Base-by-base conservation (phyloP, 1,140 invertebrate species). In the Macrobrachium nipponense region DNA sequence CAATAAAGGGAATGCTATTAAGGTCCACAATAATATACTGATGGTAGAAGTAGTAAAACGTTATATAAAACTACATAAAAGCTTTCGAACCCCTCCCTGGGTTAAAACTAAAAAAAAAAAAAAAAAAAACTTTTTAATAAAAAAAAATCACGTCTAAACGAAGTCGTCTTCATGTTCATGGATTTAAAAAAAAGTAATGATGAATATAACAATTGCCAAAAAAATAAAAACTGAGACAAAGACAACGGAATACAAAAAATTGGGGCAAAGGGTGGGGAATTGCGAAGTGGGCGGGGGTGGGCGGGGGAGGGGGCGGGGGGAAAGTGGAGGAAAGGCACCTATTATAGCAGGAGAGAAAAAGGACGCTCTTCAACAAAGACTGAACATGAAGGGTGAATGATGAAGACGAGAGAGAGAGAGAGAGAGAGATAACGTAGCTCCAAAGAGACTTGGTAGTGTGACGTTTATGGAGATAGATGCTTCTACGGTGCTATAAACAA, bases 321-420 rank as follows among this genome's bases (percentile, higher is more conserved):
- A 43, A 20, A n/a, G 23, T 18, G 10, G 20, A 36, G 10, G 27
- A 18, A 73, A 8, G 51, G 51, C 51, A 8, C 8, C 51, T 12
- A 51, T 51, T 51, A 51, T 51, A 12, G 12, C 51, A 12, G 7
- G 51, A 51, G 15, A 68, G 64, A 27, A 68, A 68, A 68, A 27
- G 27, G n/a, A 17, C n/a, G 8, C 15, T 2, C 6, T 72, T 15
- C 15, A 72, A 27, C 15, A 27, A 72, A 72, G 70, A 27, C 44
- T 72, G 70, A 27, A 72, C 70, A 36, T 36, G 27, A 23, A 73
- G n/a, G 15, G 70, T 36, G 68, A 23, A 20, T 15, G 20, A 72
- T 15, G 43, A 43, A 72, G 17, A 72, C 14, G 23, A 51, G 51
- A 73, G 27, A 73, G 70, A 36, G 70, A 73, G 70, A 73, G 27